Evolutionary conservation across 2,888 invertebrate species (phyloP), one percentile per base, ranked within the genome.

Genomic region (Lasioglossum leucozonium): DNA sequence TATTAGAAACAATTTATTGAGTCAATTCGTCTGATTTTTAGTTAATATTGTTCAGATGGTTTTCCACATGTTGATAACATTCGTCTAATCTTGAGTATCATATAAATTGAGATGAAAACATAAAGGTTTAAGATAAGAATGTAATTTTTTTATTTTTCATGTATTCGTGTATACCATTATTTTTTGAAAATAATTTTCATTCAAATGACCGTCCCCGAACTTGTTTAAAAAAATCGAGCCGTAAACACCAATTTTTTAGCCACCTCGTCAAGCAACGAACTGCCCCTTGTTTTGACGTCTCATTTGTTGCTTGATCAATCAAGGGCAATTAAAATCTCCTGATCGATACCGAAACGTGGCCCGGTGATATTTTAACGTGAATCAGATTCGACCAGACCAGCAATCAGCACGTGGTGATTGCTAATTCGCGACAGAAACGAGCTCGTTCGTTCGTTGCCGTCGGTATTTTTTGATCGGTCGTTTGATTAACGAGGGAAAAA

Each of bases 401-500:
- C 80, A 84, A 84, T 85, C 84, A 84, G 71, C 71, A 72, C 77
- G 62, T 80, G 77, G 77, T 79, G 80, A 85, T 84, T 84, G 85
- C 72, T 84, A 85, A 85, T 80, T 85, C 84, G 77, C 77, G 44
- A 51, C 80, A 62, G 81, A 77, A 84, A 87, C 81, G 81, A 67
- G 67, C 78, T 78, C 72, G 47, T 67, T 51, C 82, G 58, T 72
- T 67, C 73, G 74, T 71, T 74, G 65, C 78, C n/a, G 37, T 47
- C 42, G 72, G 78, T 83, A 84, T 82, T 82, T 84, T 84, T 84
- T 83, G 71, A 84, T 82, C 84, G 65, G 65, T 84, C 83, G 74
- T 84, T 84, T 83, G 78, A 84, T 77, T 84, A 84, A 84, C 84
- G 84, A 84, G 83, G 75, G 78, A 82, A 84, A 84, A 84, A 84